These are phyloP conservation scores for Bambusicola thoracicus DNA, from an alignment of 2,113 vertebrate species.

Conservation along the genomic window DNA sequence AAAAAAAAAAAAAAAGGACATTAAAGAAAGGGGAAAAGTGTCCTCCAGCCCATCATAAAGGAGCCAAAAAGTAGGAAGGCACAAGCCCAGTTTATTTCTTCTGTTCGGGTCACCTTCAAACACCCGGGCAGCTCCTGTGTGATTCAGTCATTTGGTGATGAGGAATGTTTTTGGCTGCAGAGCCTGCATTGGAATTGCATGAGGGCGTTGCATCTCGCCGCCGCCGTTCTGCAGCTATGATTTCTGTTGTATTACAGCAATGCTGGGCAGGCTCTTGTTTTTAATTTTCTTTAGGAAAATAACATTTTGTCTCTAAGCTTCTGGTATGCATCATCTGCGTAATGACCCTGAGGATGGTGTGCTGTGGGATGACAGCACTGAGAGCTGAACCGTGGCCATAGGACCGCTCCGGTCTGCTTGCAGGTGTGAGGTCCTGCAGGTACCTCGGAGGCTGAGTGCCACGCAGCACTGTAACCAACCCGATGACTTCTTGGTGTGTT, in stretches of 20 bases:
- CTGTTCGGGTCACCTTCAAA: constrained; percentile 47
- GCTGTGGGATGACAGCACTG: background rate
- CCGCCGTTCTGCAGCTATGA: background rate
- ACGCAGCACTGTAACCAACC: background rate
- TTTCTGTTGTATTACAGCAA: constrained; percentile 10
- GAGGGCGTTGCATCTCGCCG: background rate
- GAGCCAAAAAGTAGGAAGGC: constrained; percentile 25
- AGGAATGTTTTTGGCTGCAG: constrained; percentile 8
- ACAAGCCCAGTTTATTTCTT: background rate
- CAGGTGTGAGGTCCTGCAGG: background rate
- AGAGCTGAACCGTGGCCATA: background rate
- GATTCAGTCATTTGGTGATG: constrained; percentile 46
- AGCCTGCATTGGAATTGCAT: background rate
- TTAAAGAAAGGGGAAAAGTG: background rate
- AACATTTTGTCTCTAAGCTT: constrained; percentile 19
- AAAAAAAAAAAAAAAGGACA: background rate
- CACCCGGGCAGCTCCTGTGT: background rate
- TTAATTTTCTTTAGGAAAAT: constrained; percentile 40
- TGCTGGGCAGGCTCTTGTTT: background rate
- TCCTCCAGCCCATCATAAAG: background rate
- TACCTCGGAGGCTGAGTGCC: background rate
- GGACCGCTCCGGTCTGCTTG: background rate
- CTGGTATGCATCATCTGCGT: background rate
- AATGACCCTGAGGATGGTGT: background rate
- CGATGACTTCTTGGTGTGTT: background rate